phyloP scores from a whole-genome alignment of 2,888 invertebrate genomes.

The Mythimna albipuncta region DNA sequence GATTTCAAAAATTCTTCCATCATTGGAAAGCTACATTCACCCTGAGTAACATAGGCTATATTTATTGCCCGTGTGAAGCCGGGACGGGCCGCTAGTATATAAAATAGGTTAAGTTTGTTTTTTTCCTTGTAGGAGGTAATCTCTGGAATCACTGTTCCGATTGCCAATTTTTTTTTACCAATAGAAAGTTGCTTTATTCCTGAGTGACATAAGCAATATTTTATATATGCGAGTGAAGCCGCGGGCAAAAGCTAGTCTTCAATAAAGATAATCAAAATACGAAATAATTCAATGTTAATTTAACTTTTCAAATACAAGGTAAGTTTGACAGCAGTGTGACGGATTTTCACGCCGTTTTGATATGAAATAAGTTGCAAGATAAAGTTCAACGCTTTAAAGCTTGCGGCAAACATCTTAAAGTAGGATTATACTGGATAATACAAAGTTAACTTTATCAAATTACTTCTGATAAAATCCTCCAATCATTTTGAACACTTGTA shows the following conservation, averaged over 20 bases:
- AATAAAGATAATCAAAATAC: conserved; percentile 5
- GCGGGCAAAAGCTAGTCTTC: neutral
- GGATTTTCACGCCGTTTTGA: conserved; percentile 57
- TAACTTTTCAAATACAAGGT: conserved; percentile 19
- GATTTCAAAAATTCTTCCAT: no score
- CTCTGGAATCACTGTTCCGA: no score
- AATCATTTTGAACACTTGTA: conserved; percentile 41
- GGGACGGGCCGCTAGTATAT: no score
- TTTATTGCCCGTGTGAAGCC: no score
- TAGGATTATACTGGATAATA: conserved; percentile 55
- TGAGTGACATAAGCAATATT: no score
- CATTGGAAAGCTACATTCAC: no score
- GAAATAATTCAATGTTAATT: neutral
- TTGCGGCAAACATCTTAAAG: conserved; percentile 58
- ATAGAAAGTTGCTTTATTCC: no score
- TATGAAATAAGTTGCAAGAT: conserved; percentile 53
- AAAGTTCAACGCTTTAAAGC: conserved; percentile 53
- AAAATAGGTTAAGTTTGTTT: no score
- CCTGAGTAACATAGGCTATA: no score
- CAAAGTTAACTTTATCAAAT: conserved; percentile 57
- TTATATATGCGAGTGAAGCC: no score
- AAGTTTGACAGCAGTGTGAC: conserved; percentile 56
- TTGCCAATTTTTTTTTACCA: no score
- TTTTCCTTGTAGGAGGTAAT: no score
- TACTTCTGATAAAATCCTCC: conserved; percentile 50